Conservation (phyloP, 2,797 vertebrate species). For the Natrix natrix region DNA sequence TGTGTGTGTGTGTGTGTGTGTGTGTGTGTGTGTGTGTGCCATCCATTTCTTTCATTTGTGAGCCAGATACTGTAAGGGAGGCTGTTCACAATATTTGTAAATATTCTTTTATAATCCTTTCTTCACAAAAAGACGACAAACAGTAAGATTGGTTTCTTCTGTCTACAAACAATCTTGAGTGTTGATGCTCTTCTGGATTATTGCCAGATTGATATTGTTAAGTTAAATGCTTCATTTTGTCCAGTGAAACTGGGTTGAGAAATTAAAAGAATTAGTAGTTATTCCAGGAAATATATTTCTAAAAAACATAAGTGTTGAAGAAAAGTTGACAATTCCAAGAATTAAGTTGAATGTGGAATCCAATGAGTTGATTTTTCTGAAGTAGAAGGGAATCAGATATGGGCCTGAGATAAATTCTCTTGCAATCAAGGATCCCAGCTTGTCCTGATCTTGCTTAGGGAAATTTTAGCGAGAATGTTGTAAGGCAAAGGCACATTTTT, state of each 20-base stretch:
- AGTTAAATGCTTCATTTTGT: neutral
- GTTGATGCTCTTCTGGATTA: neutral
- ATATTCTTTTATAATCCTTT: neutral
- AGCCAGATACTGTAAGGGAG: neutral
- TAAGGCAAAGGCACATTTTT: conserved; percentile 57
- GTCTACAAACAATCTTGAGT: neutral
- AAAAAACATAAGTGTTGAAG: neutral
- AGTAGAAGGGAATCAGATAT: neutral
- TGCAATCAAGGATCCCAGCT: neutral
- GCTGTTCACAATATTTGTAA: neutral
- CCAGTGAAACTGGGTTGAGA: neutral
- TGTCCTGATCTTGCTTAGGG: neutral
- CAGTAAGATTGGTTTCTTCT: neutral
- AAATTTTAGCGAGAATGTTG: conserved; percentile 42
- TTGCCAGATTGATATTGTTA: neutral
- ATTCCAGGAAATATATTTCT: neutral
- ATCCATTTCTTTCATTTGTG: neutral
- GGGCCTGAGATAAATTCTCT: neutral
- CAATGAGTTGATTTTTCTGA: neutral
- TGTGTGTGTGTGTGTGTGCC: too few species aligned
- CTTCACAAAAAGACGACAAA: neutral
- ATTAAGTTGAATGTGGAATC: neutral
- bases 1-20: too few species aligned
- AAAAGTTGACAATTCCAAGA: neutral
- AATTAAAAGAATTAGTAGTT: neutral